Conservation (phyloP, 2,797 vertebrate species). For the Adelosebastes latens region DNA sequence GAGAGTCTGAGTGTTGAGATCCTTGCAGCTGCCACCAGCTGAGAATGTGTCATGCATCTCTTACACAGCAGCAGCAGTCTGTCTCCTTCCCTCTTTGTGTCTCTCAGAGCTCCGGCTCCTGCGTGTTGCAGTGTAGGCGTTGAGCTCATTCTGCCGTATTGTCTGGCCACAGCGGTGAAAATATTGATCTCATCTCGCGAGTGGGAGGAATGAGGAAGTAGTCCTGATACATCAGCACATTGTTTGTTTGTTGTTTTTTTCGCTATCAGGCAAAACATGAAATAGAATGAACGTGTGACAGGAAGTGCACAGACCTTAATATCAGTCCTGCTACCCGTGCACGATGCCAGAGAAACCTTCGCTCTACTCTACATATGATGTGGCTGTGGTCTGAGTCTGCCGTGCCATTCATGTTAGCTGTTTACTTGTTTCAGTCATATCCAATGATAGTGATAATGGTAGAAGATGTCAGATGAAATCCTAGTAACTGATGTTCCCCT, state of each 20-base stretch:
- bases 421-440: slow-evolving; percentile 18
- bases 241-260: not conserved
- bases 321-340: slow-evolving; percentile 41
- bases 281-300: slow-evolving; percentile 44
- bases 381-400: slow-evolving; percentile 68
- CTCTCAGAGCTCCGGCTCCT: slow-evolving; percentile 20
- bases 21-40: not conserved
- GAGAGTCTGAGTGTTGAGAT: not conserved
- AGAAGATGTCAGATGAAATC: not conserved
- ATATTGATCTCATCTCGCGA: slow-evolving; percentile 67
- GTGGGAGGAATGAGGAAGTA: slow-evolving; percentile 69
- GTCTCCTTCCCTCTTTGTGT: not conserved
- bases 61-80: not conserved
- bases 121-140: slow-evolving; percentile 20
- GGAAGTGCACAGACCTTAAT: slow-evolving; percentile 64
- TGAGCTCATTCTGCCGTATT: slow-evolving; percentile 31
- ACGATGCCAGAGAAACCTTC: slow-evolving; percentile 32
- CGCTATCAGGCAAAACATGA: slow-evolving; percentile 22
- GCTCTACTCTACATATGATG: slow-evolving; percentile 70
- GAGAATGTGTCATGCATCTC: not conserved
- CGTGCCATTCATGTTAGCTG: slow-evolving; percentile 21
- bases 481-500: not conserved
- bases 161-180: slow-evolving; percentile 55
- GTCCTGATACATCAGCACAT: slow-evolving; percentile 50
- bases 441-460: not conserved